Evolutionary conservation across 2,888 invertebrate species (phyloP).

Genomic region (Unio delphinus): DNA sequence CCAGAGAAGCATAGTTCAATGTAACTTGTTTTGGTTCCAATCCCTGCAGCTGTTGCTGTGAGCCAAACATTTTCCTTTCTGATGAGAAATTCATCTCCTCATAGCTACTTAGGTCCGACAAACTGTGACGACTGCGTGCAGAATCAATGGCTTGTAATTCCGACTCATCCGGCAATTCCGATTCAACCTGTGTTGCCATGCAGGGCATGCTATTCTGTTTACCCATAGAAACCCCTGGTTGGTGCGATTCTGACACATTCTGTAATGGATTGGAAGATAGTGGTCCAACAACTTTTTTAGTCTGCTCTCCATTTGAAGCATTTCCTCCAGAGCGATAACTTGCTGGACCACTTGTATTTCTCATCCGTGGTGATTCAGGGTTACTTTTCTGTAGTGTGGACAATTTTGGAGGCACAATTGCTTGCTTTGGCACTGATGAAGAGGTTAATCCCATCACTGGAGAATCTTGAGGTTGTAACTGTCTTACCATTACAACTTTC

Average conservation of each 20-base stretch:
- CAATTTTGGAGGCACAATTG: slow-evolving; percentile 18
- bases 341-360: slow-evolving; percentile 32
- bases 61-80: slow-evolving; percentile 18
- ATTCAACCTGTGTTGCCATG: slow-evolving; percentile 27
- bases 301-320: no score
- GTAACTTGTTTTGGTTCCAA: slow-evolving; percentile 7
- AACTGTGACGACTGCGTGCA: slow-evolving; percentile 46
- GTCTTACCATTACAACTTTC: slow-evolving; percentile 2
- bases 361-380: slow-evolving; percentile 11
- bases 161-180: slow-evolving; percentile 3
- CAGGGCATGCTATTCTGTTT: slow-evolving; percentile 41
- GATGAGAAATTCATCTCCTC: slow-evolving; percentile 50
- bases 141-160: slow-evolving; percentile 10
- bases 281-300: no score
- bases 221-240: slow-evolving; percentile 8
- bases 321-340: background rate
- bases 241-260: no score
- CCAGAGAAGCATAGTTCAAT: slow-evolving; percentile 72
- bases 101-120: slow-evolving; percentile 51
- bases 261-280: no score
- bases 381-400: slow-evolving; percentile 10
- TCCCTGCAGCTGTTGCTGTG: slow-evolving; percentile 26
- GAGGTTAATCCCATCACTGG: background rate
- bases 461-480: background rate
- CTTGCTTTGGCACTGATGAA: slow-evolving; percentile 19